Evolutionary conservation across 2,888 invertebrate genomes (phyloP).

Genomic region (Stenodera caucasica): DNA sequence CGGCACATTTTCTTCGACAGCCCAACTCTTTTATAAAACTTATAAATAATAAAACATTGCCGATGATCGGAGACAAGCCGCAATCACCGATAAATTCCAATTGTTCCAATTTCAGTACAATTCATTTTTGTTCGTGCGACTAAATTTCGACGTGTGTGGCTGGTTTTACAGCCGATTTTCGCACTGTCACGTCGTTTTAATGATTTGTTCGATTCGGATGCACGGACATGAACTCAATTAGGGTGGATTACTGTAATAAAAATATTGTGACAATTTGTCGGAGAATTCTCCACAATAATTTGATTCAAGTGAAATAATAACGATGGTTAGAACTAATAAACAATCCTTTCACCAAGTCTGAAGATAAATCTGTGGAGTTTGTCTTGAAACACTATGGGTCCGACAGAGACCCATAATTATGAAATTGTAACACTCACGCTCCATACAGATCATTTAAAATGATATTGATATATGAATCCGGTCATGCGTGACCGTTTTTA

Average conservation of each 20-base stretch:
- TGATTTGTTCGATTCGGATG: too few relatives aligned
- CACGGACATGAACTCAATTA: too few relatives aligned
- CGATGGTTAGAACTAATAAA: conserved; percentile 18
- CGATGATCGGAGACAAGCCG: neutral
- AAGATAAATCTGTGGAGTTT: conserved; percentile 17
- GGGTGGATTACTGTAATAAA: too few relatives aligned
- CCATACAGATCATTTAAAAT: conserved; percentile 23
- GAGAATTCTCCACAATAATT: too few relatives aligned
- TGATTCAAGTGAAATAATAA: conserved; percentile 13
- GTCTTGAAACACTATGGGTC: conserved; percentile 8
- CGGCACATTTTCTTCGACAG: conserved; percentile 15
- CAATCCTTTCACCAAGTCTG: conserved; percentile 24
- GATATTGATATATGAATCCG: conserved; percentile 22
- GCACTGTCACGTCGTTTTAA: too few relatives aligned
- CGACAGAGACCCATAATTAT: conserved; percentile 24
- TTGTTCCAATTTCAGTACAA: neutral
- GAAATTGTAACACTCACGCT: conserved; percentile 30
- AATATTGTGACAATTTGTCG: too few relatives aligned
- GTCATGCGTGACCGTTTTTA: conserved; percentile 20
- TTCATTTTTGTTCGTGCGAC: too few relatives aligned
- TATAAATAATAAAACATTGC: conserved; percentile 10
- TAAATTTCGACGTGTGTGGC: too few relatives aligned
- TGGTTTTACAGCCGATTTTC: too few relatives aligned
- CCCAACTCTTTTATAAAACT: too few relatives aligned
- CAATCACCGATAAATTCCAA: neutral